Percentiles rank a stretch among this genome's conserved stretches.
Conservation (phyloP, 2,113 vertebrate species). For the Setophaga petechia region DNA sequence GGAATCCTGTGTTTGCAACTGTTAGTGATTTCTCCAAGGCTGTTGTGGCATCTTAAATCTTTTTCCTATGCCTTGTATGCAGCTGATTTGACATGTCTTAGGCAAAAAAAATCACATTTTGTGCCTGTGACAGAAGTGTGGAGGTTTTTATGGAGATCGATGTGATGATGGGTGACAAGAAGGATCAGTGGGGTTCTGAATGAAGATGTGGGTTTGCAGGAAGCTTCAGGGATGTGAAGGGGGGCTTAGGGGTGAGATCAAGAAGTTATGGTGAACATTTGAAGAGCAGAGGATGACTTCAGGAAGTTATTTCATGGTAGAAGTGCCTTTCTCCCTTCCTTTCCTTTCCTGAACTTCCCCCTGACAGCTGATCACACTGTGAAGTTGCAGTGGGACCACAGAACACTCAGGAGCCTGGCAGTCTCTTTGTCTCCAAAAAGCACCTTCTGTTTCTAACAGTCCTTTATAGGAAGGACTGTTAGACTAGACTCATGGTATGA, state of each 20-base stretch:
- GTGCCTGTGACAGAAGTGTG: background rate
- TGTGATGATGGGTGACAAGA: background rate
- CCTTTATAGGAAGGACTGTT: background rate
- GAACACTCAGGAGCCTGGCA: background rate
- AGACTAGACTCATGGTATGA: background rate
- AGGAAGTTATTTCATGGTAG: background rate
- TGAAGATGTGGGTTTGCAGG: background rate
- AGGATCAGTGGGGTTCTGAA: background rate
- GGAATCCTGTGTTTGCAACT: background rate
- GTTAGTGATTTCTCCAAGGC: conserved; percentile 1
- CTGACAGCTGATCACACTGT: background rate
- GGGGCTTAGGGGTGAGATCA: background rate
- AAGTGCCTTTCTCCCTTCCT: background rate
- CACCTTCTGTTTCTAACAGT: background rate
- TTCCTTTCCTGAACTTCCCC: background rate
- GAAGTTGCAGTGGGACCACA: fast-evolving
- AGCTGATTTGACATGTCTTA: background rate
- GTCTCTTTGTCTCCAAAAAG: background rate
- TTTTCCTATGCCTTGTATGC: background rate
- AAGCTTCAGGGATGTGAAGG: background rate
- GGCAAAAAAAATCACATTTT: background rate
- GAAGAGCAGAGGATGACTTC: background rate
- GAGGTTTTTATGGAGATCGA: conserved; percentile 25
- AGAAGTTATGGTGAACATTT: background rate
- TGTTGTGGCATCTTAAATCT: conserved; percentile 25